Evolutionary conservation across 2,888 invertebrate species (phyloP).

Genomic region (Pardosa pseudoannulata): DNA sequence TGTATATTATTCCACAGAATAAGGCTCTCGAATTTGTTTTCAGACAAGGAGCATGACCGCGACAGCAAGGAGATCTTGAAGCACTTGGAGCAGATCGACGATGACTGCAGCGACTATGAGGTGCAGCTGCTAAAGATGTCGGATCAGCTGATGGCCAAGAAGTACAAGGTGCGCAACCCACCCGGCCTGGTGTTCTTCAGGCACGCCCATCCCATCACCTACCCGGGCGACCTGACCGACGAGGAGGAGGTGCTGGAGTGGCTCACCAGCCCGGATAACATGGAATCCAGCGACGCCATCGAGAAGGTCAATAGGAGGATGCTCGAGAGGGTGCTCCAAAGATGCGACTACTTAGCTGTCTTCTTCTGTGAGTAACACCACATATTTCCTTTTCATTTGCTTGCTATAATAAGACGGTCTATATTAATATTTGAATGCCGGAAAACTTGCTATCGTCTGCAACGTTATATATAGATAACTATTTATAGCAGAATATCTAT

Average conservation of each 20-base stretch:
- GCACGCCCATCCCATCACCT: constrained; percentile 91
- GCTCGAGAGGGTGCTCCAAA: constrained; percentile 92
- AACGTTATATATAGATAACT: no score
- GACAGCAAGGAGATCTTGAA: constrained; percentile 75
- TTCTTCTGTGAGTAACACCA: constrained; percentile 94
- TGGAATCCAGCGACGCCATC: constrained; percentile 92
- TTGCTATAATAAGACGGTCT: no score
- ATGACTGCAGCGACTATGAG: constrained; percentile 93
- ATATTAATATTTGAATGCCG: no score
- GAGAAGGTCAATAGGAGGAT: constrained; percentile 94
- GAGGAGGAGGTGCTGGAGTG: constrained; percentile 93
- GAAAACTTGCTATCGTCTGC: no score
- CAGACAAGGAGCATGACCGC: constrained; percentile 74
- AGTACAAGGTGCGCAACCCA: constrained; percentile 91
- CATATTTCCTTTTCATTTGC: no score
- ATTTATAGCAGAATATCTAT: no score
- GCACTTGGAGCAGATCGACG: constrained; percentile 92
- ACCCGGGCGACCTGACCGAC: constrained; percentile 93
- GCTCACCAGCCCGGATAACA: constrained; percentile 94
- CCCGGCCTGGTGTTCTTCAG: constrained; percentile 94
- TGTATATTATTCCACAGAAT: no score
- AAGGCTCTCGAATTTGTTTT: no score
- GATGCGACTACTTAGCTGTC: constrained; percentile 92
- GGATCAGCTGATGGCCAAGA: constrained; percentile 93
- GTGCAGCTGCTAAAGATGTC: constrained; percentile 92